These are phyloP conservation scores for Lerema accius DNA, from an alignment of 1,140 invertebrate genomes.

Conservation along the genomic window DNA sequence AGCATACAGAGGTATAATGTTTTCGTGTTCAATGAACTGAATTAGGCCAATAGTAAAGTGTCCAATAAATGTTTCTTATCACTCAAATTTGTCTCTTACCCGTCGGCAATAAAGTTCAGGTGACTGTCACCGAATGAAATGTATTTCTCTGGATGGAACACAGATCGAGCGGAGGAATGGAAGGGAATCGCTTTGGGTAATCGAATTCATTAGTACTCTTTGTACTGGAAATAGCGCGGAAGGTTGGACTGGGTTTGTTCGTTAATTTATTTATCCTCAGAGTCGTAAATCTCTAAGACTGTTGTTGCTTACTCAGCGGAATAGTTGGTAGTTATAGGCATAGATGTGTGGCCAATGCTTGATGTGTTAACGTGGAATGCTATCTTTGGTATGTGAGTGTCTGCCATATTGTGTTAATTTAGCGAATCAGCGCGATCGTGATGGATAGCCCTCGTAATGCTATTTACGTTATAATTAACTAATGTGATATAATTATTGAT, in stretches of 20 bases:
- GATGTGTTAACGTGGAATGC: constrained; percentile 23
- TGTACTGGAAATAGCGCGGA: constrained; percentile 57
- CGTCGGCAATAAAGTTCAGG: constrained; percentile 24
- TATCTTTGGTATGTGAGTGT: constrained; percentile 17
- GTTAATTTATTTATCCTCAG: constrained; percentile 41
- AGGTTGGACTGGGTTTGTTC: constrained; percentile 37
- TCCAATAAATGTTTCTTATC: constrained; percentile 26
- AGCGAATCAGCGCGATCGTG: constrained; percentile 20
- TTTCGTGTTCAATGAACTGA: constrained; percentile 23
- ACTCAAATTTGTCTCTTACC: constrained; percentile 27
- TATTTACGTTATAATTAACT: not conserved
- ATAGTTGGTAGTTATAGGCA: not conserved
- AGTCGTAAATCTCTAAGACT: constrained; percentile 31
- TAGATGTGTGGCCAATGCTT: constrained; percentile 31
- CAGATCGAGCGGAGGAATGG: constrained; percentile 36
- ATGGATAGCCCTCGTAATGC: constrained; percentile 1
- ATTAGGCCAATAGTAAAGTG: constrained; percentile 15
- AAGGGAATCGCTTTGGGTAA: constrained; percentile 69
- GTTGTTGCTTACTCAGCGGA: constrained; percentile 17
- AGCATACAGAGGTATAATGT: constrained; percentile 3
- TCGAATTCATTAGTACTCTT: constrained; percentile 76
- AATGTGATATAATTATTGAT: not conserved
- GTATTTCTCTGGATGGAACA: constrained; percentile 31
- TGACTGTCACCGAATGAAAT: constrained; percentile 5
- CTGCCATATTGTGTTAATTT: constrained; percentile 22